A percentile compares a stretch with the other conserved stretches of the same genome.
Evolutionary conservation across 1,140 invertebrate genomes (phyloP).

Genomic region (Gryon sp.): DNA sequence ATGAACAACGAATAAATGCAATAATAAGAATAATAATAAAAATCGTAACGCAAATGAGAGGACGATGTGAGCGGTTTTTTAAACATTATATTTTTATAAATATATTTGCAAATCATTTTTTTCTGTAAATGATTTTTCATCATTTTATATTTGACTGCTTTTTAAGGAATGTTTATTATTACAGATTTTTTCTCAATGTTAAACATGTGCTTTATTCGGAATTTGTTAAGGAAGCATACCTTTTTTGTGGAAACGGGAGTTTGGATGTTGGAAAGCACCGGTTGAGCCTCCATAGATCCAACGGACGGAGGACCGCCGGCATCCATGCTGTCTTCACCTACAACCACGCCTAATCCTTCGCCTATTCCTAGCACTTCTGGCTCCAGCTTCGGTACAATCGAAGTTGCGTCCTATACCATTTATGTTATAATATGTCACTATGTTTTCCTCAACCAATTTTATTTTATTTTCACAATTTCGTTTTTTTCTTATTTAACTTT

Average conservation of each 20-base stretch:
- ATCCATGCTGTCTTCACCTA: slow-evolving; percentile 79
- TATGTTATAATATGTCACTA: slow-evolving; percentile 60
- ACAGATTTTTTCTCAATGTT: too few relatives aligned
- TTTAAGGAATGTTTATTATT: too few relatives aligned
- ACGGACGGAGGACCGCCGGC: slow-evolving; percentile 86
- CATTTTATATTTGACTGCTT: slow-evolving; percentile 8
- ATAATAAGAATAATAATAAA: slow-evolving; percentile 42
- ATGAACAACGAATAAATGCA: slow-evolving; percentile 62
- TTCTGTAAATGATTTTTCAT: too few relatives aligned
- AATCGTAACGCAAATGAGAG: slow-evolving; percentile 54
- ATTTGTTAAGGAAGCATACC: slow-evolving; percentile 71
- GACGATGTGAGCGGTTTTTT: slow-evolving; percentile 38
- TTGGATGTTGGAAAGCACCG: slow-evolving; percentile 78
- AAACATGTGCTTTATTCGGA: too few relatives aligned
- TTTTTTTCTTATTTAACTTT: not conserved
- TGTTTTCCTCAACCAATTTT: slow-evolving; percentile 6
- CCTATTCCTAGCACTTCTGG: slow-evolving; percentile 80
- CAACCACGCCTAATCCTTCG: slow-evolving; percentile 80
- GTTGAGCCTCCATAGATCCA: slow-evolving; percentile 83
- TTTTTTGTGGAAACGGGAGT: slow-evolving; percentile 81
- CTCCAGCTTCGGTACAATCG: slow-evolving; percentile 81
- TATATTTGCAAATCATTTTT: too few relatives aligned
- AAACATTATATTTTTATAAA: too few relatives aligned
- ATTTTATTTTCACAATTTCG: slow-evolving; percentile 21
- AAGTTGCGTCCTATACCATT: slow-evolving; percentile 80